Evolutionary conservation across 2,888 invertebrate genomes (phyloP).

Genomic region (Sphaerophoria rueppellii): DNA sequence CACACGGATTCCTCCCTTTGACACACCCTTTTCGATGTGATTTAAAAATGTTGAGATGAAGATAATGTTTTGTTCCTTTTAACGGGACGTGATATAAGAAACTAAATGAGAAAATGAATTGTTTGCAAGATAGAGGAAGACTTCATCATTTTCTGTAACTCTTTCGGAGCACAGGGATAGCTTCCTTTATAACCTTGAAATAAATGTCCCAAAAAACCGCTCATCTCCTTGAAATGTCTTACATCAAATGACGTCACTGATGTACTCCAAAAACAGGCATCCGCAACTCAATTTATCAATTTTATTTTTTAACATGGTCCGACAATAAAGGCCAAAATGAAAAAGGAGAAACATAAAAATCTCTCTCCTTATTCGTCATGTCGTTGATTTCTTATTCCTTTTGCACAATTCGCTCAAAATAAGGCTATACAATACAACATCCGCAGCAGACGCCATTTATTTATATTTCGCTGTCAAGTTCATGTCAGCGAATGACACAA

Average conservation of each 20-base stretch:
- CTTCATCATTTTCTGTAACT: no score
- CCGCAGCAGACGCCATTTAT: conserved; percentile 47
- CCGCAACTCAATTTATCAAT: not conserved
- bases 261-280: not conserved
- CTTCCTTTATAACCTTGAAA: no score
- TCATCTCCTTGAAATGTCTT: no score
- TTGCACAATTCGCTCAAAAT: conserved; percentile 12
- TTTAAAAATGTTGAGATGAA: not conserved
- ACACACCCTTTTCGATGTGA: not conserved
- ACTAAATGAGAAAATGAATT: no score
- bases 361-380: conserved; percentile 9
- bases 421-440: conserved; percentile 60
- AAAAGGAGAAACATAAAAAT: conserved; percentile 15
- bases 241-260: no score
- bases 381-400: not conserved
- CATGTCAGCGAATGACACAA: conserved; percentile 65
- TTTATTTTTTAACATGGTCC: not conserved
- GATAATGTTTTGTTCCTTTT: not conserved
- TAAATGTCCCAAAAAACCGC: no score
- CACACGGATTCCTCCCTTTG: not conserved
- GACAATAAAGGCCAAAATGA: not conserved
- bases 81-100: not conserved
- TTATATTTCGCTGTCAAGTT: conserved; percentile 69
- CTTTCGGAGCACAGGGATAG: no score
- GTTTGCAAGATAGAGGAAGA: no score